phyloP scores from a whole-genome alignment of 2,797 vertebrate species.

The Buphagus erythrorhynchus region DNA sequence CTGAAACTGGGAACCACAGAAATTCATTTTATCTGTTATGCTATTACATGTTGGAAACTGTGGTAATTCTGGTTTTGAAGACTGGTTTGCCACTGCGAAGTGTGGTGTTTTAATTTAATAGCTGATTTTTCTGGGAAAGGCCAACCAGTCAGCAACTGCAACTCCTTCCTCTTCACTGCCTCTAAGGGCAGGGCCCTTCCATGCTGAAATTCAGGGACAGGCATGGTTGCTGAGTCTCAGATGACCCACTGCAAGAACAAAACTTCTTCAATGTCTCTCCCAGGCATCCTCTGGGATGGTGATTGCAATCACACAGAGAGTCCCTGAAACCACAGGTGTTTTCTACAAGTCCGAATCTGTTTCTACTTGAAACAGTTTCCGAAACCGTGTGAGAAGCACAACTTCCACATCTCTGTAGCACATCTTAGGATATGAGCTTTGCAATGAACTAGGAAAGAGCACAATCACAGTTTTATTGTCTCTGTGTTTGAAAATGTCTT shows the following conservation, averaged over 20 bases:
- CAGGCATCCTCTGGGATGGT: background rate
- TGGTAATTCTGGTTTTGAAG: background rate
- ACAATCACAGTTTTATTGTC: background rate
- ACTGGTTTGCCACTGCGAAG: background rate
- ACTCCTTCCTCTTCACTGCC: background rate
- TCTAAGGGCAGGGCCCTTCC: background rate
- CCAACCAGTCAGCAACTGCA: background rate
- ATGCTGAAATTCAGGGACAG: background rate
- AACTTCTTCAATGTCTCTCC: background rate
- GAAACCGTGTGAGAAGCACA: background rate
- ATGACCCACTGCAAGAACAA: background rate
- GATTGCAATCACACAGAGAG: background rate
- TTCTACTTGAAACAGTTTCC: background rate
- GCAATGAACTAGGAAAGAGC: background rate
- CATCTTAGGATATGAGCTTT: background rate
- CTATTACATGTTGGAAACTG: background rate
- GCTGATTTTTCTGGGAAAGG: background rate
- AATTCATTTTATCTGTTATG: background rate
- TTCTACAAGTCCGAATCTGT: background rate
- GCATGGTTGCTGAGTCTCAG: background rate
- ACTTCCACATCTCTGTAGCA: background rate
- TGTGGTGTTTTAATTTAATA: background rate
- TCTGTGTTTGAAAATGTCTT: background rate
- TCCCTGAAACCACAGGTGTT: background rate
- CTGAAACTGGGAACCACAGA: background rate